Percentiles rank a stretch among this genome's conserved stretches.
Evolutionary conservation across 2,113 vertebrate genomes (phyloP).

Genomic region (Myocastor coypus): DNA sequence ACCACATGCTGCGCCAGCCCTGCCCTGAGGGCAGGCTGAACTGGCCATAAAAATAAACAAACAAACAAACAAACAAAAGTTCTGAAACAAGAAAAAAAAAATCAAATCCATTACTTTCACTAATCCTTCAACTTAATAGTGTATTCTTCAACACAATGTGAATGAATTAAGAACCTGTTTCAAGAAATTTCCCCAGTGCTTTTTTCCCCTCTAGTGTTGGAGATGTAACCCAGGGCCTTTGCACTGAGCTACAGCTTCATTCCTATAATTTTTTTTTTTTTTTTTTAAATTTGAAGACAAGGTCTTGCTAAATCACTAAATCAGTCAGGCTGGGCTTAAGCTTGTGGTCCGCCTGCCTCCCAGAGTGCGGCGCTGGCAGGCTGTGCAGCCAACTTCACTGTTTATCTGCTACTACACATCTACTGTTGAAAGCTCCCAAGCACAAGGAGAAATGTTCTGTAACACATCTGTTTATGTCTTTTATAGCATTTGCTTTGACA

Average conservation of each 20-base stretch:
- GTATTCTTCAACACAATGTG: not conserved
- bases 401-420: not conserved
- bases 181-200: not conserved
- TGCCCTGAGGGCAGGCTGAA: no score
- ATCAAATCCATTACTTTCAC: not conserved
- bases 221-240: not conserved
- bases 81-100: no score
- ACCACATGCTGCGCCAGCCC: no score
- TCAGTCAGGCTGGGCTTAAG: not conserved
- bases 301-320: not conserved
- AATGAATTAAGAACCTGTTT: not conserved
- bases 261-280: not conserved
- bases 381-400: not conserved
- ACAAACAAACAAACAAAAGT: no score
- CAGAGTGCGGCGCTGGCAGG: no score
- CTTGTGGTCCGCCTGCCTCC: not conserved
- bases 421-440: not conserved
- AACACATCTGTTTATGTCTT: not conserved
- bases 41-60: no score
- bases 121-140: not conserved
- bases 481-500: conserved; percentile 44
- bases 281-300: not conserved
- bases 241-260: not conserved
- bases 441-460: not conserved
- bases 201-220: not conserved